Conservation (phyloP, 2,888 invertebrate species). For the Rotaria socialis region DNA sequence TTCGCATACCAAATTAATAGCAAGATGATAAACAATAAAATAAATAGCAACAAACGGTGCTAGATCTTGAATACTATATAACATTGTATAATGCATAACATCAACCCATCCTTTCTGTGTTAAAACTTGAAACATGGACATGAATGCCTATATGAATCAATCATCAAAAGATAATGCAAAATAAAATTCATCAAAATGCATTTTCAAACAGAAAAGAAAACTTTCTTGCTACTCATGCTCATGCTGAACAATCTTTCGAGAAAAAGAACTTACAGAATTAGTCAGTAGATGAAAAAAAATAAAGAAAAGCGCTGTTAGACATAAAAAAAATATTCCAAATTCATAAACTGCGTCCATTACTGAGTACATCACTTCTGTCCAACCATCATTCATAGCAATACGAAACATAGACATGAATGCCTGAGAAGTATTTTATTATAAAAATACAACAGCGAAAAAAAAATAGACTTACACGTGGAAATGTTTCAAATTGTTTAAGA, state of each 20-base stretch:
- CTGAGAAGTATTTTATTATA: constrained; percentile 49
- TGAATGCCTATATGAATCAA: constrained; percentile 72
- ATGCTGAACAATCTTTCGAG: neutral
- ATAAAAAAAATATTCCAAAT: constrained; percentile 34
- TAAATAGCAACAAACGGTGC: constrained; percentile 93
- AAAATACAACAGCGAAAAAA: neutral
- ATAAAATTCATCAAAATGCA: no score
- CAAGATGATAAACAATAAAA: constrained; percentile 94
- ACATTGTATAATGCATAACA: constrained; percentile 98
- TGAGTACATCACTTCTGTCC: constrained; percentile 56
- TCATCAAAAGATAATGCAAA: no score
- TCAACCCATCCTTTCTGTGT: constrained; percentile 99
- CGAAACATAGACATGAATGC: constrained; percentile 59
- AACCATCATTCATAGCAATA: constrained; percentile 58
- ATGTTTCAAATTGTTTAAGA: constrained; percentile 94
- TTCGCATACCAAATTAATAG: constrained; percentile 82
- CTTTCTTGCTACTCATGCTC: neutral
- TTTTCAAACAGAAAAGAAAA: no score
- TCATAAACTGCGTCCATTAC: constrained; percentile 49
- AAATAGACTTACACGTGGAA: constrained; percentile 72
- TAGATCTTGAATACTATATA: constrained; percentile 57
- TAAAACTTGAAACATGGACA: constrained; percentile 99
- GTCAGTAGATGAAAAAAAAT: constrained; percentile 54
- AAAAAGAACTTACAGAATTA: constrained; percentile 51
- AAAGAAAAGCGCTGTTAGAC: constrained; percentile 52